These are phyloP conservation scores for Lasiurus borealis DNA, from an alignment of 2,113 vertebrate species.

Conservation along the genomic window DNA sequence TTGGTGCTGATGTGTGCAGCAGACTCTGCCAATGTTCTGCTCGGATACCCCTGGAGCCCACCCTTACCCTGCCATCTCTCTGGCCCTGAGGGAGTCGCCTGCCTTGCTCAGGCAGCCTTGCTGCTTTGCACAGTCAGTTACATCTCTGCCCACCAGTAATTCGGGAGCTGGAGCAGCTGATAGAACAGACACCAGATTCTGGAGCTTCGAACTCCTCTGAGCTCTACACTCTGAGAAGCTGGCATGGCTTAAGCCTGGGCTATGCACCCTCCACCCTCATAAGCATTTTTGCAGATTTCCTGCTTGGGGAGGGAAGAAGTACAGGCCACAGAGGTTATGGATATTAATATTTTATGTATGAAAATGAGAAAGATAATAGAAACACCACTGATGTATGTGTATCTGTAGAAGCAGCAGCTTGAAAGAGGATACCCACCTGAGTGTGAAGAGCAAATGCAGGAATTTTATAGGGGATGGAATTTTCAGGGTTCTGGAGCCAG, in stretches of 20 bases:
- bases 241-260: neutral
- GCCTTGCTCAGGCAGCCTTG: neutral
- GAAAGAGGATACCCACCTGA: neutral
- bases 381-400: neutral
- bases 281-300: neutral
- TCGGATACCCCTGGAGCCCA: neutral
- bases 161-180: neutral
- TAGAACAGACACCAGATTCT: neutral
- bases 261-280: neutral
- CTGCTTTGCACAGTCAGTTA: neutral
- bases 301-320: neutral
- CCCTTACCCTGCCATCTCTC: accelerated
- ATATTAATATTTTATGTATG: neutral
- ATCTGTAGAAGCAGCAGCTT: neutral
- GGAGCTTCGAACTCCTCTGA: neutral
- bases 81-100: neutral
- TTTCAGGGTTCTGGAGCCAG: neutral
- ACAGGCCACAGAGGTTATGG: neutral
- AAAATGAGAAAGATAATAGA: conserved; percentile 4
- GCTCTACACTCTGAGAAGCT: neutral
- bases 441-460: neutral
- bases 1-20: neutral
- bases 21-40: neutral
- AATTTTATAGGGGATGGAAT: neutral
- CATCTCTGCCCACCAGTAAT: neutral